A percentile compares a stretch with the other conserved stretches of the same genome.
Evolutionary conservation across 2,797 vertebrate genomes (phyloP).

Genomic region (Sebastes diploproa): DNA sequence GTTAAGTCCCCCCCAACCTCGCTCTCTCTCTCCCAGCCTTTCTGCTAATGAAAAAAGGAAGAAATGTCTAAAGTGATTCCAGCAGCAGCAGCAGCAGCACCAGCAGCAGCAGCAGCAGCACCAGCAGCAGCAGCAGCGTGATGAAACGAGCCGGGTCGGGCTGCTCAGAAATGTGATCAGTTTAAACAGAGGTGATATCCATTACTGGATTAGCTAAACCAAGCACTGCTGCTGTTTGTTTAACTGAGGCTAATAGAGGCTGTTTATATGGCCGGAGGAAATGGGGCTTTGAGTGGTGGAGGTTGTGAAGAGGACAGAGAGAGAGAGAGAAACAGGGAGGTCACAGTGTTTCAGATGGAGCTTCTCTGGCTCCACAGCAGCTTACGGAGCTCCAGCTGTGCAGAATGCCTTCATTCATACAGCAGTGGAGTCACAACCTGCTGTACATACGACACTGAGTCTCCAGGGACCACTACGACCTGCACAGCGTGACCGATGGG

Average conservation of each 20-base stretch:
- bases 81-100: too few species aligned
- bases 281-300: neutral
- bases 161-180: slow-evolving; percentile 13
- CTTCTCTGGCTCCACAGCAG: neutral
- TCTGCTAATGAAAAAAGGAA: neutral
- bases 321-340: neutral
- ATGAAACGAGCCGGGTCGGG: neutral
- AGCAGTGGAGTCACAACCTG: too few species aligned
- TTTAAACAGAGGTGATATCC: slow-evolving; percentile 32
- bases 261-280: slow-evolving; percentile 35
- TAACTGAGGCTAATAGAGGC: slow-evolving; percentile 21
- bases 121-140: neutral
- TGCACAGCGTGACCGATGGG: too few species aligned
- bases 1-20: neutral
- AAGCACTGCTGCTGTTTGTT: slow-evolving; percentile 42
- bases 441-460: too few species aligned
- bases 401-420: too few species aligned
- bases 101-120: too few species aligned
- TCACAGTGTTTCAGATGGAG: slow-evolving; percentile 7
- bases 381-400: too few species aligned
- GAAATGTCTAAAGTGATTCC: neutral
- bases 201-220: slow-evolving; percentile 40
- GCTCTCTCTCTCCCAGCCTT: neutral
- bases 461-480: too few species aligned
- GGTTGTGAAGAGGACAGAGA: neutral